A percentile compares a stretch with the other conserved stretches of the same genome.
phyloP scores from a whole-genome alignment of 2,888 invertebrate genomes.

The Dasypolia templi region DNA sequence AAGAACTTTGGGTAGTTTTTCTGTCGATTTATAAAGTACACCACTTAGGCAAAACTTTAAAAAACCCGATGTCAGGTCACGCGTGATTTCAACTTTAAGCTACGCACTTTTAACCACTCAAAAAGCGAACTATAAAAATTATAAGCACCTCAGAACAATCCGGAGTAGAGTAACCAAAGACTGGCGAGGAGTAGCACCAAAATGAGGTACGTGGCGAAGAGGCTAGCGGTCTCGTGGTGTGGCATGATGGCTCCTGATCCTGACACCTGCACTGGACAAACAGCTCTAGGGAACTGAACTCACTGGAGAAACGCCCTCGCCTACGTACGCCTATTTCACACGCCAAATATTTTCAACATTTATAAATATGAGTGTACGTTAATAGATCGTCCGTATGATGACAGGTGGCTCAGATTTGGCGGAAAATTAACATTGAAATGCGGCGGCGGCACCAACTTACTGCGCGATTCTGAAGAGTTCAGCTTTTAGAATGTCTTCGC shows the following conservation, averaged over 20 bases:
- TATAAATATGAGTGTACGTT: constrained; percentile 81
- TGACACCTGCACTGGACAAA: constrained; percentile 83
- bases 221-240: constrained; percentile 91
- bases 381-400: constrained; percentile 74
- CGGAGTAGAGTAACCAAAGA: constrained; percentile 93
- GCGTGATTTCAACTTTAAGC: neutral
- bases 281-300: constrained; percentile 82
- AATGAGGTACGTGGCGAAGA: constrained; percentile 93
- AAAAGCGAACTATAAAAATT: constrained; percentile 32
- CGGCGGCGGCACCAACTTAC: constrained; percentile 15
- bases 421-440: constrained; percentile 48
- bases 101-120: constrained; percentile 37
- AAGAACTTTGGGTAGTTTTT: neutral
- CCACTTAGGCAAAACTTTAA: constrained; percentile 4
- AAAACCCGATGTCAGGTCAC: neutral
- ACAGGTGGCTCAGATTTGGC: constrained; percentile 72
- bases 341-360: constrained; percentile 76
- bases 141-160: constrained; percentile 88
- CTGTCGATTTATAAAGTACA: neutral
- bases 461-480: neutral
- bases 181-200: constrained; percentile 92
- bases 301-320: constrained; percentile 73
- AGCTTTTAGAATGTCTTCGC: neutral
- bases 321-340: constrained; percentile 76
- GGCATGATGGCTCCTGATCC: constrained; percentile 83